These are phyloP conservation scores for Lutjanus erythropterus DNA, from an alignment of 2,113 vertebrate species.

Conservation along the genomic window DNA sequence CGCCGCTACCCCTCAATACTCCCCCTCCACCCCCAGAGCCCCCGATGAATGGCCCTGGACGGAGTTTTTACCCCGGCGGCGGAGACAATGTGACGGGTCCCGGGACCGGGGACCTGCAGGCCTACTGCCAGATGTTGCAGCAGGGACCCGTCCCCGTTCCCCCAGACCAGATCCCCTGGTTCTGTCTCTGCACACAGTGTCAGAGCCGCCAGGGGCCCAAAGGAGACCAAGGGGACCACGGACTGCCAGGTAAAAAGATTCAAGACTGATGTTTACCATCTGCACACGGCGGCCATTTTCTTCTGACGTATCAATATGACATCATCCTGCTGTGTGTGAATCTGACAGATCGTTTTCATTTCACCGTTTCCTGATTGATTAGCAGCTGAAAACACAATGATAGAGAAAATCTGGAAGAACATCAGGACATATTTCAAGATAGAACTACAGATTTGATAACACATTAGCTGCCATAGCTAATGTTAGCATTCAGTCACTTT, in stretches of 20 bases:
- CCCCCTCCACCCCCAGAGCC: neutral
- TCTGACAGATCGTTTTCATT: no score
- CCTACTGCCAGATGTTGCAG: slow-evolving; percentile 70
- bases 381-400: no score
- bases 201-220: slow-evolving; percentile 67
- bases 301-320: no score
- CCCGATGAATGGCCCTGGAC: neutral
- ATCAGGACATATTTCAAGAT: no score
- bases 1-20: neutral
- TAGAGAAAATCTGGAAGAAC: no score
- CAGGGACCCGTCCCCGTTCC: slow-evolving; percentile 20
- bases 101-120: neutral
- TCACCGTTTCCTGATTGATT: no score
- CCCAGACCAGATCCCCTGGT: slow-evolving; percentile 74
- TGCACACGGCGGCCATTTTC: no score
- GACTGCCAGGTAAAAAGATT: slow-evolving; percentile 78
- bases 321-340: no score
- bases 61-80: rapidly evolving
- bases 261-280: no score
- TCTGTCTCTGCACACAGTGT: slow-evolving; percentile 77
- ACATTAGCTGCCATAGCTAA: no score
- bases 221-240: slow-evolving; percentile 72
- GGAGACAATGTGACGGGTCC: neutral
- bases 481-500: no score
- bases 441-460: no score